These are phyloP conservation scores for Trypoxylon attenuatum DNA, from an alignment of 2,888 invertebrate genomes.

Conservation along the genomic window DNA sequence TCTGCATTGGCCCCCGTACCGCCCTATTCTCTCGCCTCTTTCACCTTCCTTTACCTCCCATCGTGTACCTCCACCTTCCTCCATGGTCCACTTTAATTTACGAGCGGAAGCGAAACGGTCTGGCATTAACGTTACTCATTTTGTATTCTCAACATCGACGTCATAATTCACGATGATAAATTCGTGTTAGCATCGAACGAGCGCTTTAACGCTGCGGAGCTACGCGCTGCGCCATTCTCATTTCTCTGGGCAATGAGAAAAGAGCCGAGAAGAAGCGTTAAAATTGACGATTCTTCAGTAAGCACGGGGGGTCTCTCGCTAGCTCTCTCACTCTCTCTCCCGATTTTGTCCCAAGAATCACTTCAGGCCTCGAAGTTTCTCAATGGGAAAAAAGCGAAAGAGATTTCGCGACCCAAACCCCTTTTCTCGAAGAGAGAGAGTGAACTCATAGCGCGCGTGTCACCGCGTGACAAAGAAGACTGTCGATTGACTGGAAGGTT, in stretches of 20 bases:
- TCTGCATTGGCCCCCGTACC: not conserved
- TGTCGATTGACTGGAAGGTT: no score
- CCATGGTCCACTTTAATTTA: conserved; percentile 50
- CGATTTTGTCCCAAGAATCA: conserved; percentile 10
- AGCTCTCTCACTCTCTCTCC: conserved; percentile 2
- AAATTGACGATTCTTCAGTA: conserved; percentile 59
- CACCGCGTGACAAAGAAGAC: no score
- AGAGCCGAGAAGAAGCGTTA: conserved; percentile 43
- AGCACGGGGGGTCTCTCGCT: no score
- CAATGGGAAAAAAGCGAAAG: no score
- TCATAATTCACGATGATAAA: conserved; percentile 60
- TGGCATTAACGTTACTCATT: conserved; percentile 56
- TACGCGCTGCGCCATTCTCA: no score
- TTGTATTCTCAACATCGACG: conserved; percentile 56
- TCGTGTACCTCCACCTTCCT: conserved; percentile 4
- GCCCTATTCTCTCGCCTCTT: not conserved
- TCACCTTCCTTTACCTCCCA: not conserved
- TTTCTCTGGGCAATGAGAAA: conserved; percentile 41
- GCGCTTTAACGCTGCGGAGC: conserved; percentile 34
- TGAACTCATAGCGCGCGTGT: no score
- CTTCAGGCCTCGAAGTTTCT: no score
- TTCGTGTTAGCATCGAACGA: conserved; percentile 56
- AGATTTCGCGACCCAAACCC: not conserved
- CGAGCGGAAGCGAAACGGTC: conserved; percentile 50
- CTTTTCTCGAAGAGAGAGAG: no score